Evolutionary conservation across 2,888 invertebrate genomes (phyloP), one percentile per base, ranked within the genome.

Genomic region (Odontocolon sp.): DNA sequence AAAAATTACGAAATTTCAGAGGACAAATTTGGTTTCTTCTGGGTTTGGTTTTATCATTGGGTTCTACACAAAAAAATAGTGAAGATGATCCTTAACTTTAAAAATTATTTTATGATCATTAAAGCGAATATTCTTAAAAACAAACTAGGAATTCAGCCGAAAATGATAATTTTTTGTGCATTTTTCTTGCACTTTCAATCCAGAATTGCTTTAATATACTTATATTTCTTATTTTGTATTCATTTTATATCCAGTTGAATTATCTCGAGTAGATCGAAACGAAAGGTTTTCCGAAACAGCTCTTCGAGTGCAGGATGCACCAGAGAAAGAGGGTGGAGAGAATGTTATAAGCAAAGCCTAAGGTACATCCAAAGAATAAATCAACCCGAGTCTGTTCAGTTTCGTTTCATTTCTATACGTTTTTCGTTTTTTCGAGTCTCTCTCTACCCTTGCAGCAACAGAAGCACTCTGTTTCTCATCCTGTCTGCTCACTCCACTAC

Each of bases 321-420:
- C 56, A 38, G 33, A 47, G 47, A 3, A 63, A 38, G 21, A 11
- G 56, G n/a, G 4, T 5, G 36, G 33, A 21, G 45, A 68, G 47
- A 26, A 54, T 67, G 47, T 74, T 63, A 68, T 74, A 74, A 68
- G 63, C 64, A 63, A 75, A 69, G 52, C 74, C 64, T 47, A 57
- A 57, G 64, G 50, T 69, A 75, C 57, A 69, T 75, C 74, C 74
- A 75, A 75, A 64, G 74, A 75, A 75, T 75, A 75, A 75, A 75
- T 75, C 69, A 75, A 33, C 74, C 74, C 18, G 56, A 40, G 68
- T 56, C 40, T 63, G 69, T 68, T 63, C 38, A 59, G 64, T 59
- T 70, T 59, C 61, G 16, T 68, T 36, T 56, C 23, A 8, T 56
- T 45, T 31, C n/a, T 23, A 52, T 66, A 33, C 4, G 54, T 33